Evolutionary conservation across 2,797 vertebrate genomes (phyloP).

Genomic region (Spatula clypeata): DNA sequence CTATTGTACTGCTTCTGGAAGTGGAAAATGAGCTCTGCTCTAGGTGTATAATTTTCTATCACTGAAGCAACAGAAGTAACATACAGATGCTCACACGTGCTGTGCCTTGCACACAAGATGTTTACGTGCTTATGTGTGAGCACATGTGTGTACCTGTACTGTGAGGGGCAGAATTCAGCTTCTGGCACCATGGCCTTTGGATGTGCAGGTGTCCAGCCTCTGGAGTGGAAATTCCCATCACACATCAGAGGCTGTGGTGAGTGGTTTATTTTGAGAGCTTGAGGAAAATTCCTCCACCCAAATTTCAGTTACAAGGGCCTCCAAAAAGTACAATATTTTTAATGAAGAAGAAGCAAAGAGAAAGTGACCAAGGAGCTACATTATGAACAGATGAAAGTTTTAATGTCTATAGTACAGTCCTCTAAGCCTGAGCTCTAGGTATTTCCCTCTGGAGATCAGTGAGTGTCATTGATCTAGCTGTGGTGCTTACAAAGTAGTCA

Average conservation of each 20-base stretch:
- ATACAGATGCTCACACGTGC: accelerated
- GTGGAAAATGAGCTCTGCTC: slow-evolving; percentile 51
- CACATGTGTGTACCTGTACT: accelerated
- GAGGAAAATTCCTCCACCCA: neutral
- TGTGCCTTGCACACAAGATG: accelerated
- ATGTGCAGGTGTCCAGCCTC: neutral
- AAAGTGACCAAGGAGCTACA: neutral
- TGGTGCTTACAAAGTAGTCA: neutral
- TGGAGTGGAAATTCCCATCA: neutral
- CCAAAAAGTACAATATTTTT: accelerated
- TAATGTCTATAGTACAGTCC: neutral
- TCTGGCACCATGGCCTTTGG: neutral
- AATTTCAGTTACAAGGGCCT: neutral
- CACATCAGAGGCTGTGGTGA: neutral
- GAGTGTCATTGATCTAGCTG: neutral
- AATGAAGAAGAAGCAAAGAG: neutral
- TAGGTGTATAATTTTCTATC: slow-evolving; percentile 7
- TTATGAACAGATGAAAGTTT: neutral
- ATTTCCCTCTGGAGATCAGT: neutral
- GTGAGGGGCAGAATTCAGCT: neutral
- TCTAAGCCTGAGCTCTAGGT: neutral
- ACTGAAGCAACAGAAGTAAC: neutral
- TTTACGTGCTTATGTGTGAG: neutral
- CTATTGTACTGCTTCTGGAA: slow-evolving; percentile 59
- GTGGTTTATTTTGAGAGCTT: neutral